phyloP scores from a whole-genome alignment of 2,113 vertebrate species.

The Pungitius pungitius region DNA sequence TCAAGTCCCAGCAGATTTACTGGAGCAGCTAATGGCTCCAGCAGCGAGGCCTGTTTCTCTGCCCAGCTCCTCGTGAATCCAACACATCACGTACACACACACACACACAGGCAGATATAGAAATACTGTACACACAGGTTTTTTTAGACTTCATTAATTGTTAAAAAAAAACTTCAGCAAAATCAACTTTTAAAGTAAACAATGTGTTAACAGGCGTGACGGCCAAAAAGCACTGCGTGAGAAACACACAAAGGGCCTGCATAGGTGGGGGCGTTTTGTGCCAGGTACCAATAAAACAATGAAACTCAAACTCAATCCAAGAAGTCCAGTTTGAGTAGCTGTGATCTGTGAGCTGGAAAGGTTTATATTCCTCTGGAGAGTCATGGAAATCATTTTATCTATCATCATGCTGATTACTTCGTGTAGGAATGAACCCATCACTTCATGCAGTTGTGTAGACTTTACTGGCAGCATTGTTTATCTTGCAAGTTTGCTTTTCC shows the following conservation, averaged over 20 bases:
- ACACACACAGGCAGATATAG: neutral
- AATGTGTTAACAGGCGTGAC: neutral
- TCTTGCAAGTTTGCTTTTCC: neutral
- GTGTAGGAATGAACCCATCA: neutral
- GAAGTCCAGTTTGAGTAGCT: neutral
- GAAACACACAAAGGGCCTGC: neutral
- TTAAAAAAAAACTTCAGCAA: neutral
- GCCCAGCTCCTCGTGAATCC: conserved; percentile 58
- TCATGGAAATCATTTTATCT: neutral
- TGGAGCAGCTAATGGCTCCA: conserved; percentile 71
- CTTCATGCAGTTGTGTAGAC: neutral
- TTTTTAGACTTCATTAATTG: neutral
- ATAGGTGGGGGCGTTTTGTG: neutral
- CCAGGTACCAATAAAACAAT: conserved; percentile 3
- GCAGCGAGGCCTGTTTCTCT: conserved; percentile 48
- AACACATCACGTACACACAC: conserved; percentile 43
- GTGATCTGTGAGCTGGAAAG: neutral
- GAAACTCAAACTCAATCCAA: neutral
- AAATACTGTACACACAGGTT: neutral
- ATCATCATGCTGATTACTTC: neutral
- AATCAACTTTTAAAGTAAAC: neutral
- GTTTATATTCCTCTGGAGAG: neutral
- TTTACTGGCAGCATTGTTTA: neutral
- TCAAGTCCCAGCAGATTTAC: conserved; percentile 71
- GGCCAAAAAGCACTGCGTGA: too few species aligned